Evolutionary conservation across 2,888 invertebrate genomes (phyloP).

Genomic region (Melinaea marsaeus): DNA sequence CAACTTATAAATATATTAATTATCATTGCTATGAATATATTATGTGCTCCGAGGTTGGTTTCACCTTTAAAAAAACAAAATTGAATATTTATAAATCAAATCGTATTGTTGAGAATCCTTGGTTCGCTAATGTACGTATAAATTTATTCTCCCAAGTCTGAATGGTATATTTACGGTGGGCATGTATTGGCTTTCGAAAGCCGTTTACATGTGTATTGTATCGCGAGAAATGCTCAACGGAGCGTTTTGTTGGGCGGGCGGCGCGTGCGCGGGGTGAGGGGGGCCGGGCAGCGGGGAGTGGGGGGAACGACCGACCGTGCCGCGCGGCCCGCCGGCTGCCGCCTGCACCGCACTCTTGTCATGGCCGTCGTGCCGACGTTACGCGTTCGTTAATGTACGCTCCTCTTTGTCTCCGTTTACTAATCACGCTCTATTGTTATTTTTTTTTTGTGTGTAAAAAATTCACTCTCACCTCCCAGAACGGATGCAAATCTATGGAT

Average conservation of each 20-base stretch:
- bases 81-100: background rate
- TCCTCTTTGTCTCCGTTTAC: slow-evolving; percentile 58
- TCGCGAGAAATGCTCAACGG: slow-evolving; percentile 55
- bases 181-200: slow-evolving; percentile 56
- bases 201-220: slow-evolving; percentile 60
- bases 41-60: too few species aligned
- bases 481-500: slow-evolving; percentile 58
- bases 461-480: slow-evolving; percentile 37
- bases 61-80: too few species aligned
- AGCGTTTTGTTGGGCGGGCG: slow-evolving; percentile 54
- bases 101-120: background rate
- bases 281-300: slow-evolving; percentile 36
- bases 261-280: slow-evolving; percentile 58
- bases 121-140: background rate
- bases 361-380: slow-evolving; percentile 51
- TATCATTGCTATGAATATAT: background rate
- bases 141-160: slow-evolving; percentile 21
- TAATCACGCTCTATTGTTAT: slow-evolving; percentile 57
- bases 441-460: slow-evolving; percentile 49
- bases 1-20: background rate
- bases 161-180: slow-evolving; percentile 27
- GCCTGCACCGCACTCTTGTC: slow-evolving; percentile 61
- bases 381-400: slow-evolving; percentile 38
- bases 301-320: slow-evolving; percentile 43
- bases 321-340: slow-evolving; percentile 41